Evolutionary conservation across 2,888 invertebrate species (phyloP), one percentile per base, ranked within the genome.

Genomic region (Caenorhabditis macrosperma): DNA sequence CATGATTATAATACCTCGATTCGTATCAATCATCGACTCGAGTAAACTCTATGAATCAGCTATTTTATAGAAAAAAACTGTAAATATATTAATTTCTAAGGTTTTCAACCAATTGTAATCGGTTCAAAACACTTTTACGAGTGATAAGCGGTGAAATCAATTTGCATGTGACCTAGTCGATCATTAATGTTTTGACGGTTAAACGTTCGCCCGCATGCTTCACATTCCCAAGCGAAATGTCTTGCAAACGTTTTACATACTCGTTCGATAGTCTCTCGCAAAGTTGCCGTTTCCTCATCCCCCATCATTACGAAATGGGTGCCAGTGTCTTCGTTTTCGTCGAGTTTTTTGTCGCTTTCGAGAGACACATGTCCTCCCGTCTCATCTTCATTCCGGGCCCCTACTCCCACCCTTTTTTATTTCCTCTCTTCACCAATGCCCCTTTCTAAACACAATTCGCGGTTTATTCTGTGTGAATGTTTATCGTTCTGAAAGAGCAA

Each of bases 291-390:
- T 64, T 41, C 41, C n/a, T 38, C 9, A 6, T 15, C 33, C 5
- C 48, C 24, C 71, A 57, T 64, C 55, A 74, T 74, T 74, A 64
- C 74, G 74, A 74, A 74, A 74, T 64, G 59, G 50, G 57, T 57
- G 63, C 35, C 48, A 64, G 63, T 52, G 69, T 52, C 38, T 57
- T 33, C 50, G 10, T 26, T 50, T 54, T 60, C 41, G 41, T 44
- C 50, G 44, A 61, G 46, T 46, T 38, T 72, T 64, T 44, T 64
- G 24, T 74, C 54, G 48, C 38, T 50, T 38, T 35, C 17, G 55
- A 54, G 59, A 59, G 64, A 74, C 64, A 74, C 74, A 74, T 74
- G 64, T 64, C 55, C 55, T 22, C 55, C 64, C 48, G 48, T 72
- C 64, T 63, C 64, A 57, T 64, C 64, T 64, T 74, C 57, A 64